Evolutionary conservation across 2,888 invertebrate genomes (phyloP), one percentile per base, ranked within the genome.

Genomic region (Caenorhabditis afra): DNA sequence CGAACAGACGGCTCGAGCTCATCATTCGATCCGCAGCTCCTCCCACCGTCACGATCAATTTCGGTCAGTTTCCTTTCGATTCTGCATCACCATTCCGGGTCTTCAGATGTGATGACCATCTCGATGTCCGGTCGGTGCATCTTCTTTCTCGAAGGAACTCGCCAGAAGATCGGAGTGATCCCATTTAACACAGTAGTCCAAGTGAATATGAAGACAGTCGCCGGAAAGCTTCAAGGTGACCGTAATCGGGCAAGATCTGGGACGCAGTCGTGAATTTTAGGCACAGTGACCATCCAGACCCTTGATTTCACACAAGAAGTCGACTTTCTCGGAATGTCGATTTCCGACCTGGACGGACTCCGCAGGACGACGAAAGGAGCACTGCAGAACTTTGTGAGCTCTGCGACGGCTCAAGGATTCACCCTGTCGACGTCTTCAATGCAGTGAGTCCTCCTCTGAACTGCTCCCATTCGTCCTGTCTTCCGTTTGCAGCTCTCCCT

Each of bases 141-240:
- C 39, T 84, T 84, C 39, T 84, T 84, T 70, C 50, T 84, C 7
- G 84, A 84, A 67, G 84, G 82, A 52, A 84, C 84, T 10, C 77
- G 84, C 16, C 81, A 84, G 58, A 84, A 84, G 67, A 70, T 84
- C 11, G 84, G 84, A 22, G 84, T 84, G 5, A 68, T 84, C 45
- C 84, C 84, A 35, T 84, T 84, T 62, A 71, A 61, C 16, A 77
- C 82, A 3, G 61, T 68, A 12, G 68, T 82, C 49, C 52, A 58
- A 12, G 61, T 76, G 10, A 66, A 68, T 20, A 62, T 84, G 64
- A 71, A 70, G 20, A 84, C 79, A 3, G 55, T 71, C 8, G 78
- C 70, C 3, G 66, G 57, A 18, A 66, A 67, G 18, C 53, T 84
- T 0, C 80, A 79, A 76, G 84, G 83, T 79, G n/a, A n/a, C n/a